Conservation (phyloP, 1,140 invertebrate genomes). For the Semibalanus balanoides region DNA sequence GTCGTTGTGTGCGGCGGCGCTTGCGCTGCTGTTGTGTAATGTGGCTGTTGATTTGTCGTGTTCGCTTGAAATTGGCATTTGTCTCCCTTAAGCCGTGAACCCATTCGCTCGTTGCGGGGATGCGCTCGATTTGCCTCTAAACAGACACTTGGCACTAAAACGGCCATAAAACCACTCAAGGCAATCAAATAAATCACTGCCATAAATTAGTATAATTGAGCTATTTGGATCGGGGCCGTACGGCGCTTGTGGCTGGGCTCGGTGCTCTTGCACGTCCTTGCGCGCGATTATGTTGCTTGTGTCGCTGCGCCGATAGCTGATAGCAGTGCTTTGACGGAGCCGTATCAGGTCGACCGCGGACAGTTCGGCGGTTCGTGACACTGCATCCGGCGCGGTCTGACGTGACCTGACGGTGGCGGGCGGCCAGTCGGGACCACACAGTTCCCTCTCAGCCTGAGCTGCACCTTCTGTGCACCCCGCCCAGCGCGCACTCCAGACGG, state of each 20-base stretch:
- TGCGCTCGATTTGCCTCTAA: not conserved
- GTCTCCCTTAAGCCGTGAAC: not conserved
- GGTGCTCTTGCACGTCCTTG: not conserved
- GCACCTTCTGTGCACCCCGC: no score
- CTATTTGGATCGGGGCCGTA: not conserved
- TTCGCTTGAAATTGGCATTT: not conserved
- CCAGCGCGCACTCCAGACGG: not conserved
- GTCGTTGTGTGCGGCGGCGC: not conserved
- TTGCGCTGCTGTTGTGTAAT: not conserved
- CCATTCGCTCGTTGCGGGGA: not conserved
- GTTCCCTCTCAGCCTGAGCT: not conserved
- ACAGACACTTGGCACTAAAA: not conserved
- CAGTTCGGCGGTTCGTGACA: no score
- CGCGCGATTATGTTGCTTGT: not conserved
- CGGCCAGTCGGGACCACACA: not conserved
- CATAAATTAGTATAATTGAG: constrained; percentile 3
- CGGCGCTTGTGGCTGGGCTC: no score
- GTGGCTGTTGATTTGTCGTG: not conserved
- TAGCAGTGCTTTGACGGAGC: not conserved
- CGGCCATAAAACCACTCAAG: not conserved
- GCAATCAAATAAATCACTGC: not conserved
- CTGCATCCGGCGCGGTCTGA: no score
- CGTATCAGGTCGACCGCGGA: not conserved
- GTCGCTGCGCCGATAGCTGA: not conserved
- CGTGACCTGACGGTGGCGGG: no score